Evolutionary conservation across 1,140 invertebrate species (phyloP).

Genomic region (Drosophila willistoni): DNA sequence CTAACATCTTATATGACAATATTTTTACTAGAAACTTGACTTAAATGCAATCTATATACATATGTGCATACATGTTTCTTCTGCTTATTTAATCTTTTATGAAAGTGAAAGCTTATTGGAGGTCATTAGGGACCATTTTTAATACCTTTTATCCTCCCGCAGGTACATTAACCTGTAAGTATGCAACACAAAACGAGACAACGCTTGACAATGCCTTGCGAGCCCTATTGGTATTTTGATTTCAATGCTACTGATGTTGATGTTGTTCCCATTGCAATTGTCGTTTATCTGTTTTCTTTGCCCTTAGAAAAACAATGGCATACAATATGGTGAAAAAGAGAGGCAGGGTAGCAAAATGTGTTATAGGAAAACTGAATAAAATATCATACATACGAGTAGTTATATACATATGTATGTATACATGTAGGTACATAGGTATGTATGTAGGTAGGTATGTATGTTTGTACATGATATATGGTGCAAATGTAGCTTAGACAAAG

Average conservation of each 20-base stretch:
- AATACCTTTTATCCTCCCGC: too few relatives aligned
- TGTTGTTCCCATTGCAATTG: conserved; percentile 50
- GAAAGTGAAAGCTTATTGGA: too few relatives aligned
- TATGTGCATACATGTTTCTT: too few relatives aligned
- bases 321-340: neutral
- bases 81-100: too few relatives aligned
- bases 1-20: too few relatives aligned
- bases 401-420: too few relatives aligned
- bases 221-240: conserved; percentile 40
- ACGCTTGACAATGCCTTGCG: conserved; percentile 70
- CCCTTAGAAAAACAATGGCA: conserved; percentile 60
- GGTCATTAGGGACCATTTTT: too few relatives aligned
- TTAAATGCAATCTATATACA: too few relatives aligned
- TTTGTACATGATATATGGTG: neutral
- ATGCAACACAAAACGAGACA: conserved; percentile 20
- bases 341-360: neutral
- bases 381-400: neutral
- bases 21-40: too few relatives aligned
- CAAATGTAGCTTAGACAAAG: conserved; percentile 52
- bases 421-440: conserved; percentile 26
- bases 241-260: conserved; percentile 11
- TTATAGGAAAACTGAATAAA: neutral
- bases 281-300: conserved; percentile 74
- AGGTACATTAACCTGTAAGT: too few relatives aligned
- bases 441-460: conserved; percentile 39